Evolutionary conservation across 2,113 vertebrate species (phyloP).

Genomic region (Ciconia boyciana): DNA sequence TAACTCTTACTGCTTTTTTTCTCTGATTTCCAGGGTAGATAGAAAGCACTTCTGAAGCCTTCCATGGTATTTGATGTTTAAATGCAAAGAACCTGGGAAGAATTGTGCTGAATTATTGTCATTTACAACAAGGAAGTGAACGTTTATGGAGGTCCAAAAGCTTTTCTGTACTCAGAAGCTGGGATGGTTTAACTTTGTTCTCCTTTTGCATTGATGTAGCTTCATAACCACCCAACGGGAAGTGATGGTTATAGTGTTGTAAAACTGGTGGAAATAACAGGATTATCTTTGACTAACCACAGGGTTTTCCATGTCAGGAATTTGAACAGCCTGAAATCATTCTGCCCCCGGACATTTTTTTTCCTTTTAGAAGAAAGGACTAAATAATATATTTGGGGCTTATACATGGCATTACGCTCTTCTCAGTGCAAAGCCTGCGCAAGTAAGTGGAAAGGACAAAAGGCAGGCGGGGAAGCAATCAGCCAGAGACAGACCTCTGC

Average conservation of each 20-base stretch:
- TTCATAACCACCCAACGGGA: background rate
- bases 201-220: background rate
- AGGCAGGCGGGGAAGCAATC: background rate
- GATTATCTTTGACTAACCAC: slow-evolving; percentile 45
- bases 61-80: background rate
- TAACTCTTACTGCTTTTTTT: background rate
- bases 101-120: background rate
- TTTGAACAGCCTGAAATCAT: background rate
- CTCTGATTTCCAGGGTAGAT: background rate
- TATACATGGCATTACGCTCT: fast-evolving
- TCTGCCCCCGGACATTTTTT: background rate
- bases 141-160: background rate
- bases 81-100: background rate
- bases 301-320: slow-evolving; percentile 4
- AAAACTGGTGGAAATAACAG: slow-evolving; percentile 53
- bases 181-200: slow-evolving; percentile 15
- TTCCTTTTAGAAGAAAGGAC: background rate
- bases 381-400: background rate
- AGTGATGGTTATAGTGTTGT: slow-evolving; percentile 21
- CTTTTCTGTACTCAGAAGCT: background rate
- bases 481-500: background rate
- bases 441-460: background rate
- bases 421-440: background rate
- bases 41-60: background rate
- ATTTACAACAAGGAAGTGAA: background rate